Percentiles rank a stretch among this genome's conserved stretches.
These are phyloP conservation scores for Plagodis pulveraria DNA, from an alignment of 2,888 invertebrate genomes.

Conservation along the genomic window DNA sequence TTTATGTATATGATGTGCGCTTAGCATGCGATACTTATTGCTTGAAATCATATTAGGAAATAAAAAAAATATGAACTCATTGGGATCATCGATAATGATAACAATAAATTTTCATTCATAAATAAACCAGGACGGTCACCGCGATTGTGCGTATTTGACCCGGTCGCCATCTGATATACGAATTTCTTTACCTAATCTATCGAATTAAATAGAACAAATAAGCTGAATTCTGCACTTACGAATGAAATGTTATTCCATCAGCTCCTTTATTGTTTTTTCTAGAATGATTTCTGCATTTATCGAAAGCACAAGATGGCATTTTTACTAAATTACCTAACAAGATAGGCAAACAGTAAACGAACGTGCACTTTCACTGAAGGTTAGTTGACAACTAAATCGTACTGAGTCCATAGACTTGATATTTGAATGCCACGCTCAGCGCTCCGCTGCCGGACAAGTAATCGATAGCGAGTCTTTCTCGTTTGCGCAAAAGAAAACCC, in stretches of 20 bases:
- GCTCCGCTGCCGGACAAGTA: background rate
- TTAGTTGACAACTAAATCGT: background rate
- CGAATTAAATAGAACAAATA: background rate
- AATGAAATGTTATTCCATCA: slow-evolving; percentile 24
- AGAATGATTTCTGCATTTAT: slow-evolving; percentile 23
- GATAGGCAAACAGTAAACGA: background rate
- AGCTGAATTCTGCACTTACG: slow-evolving; percentile 8
- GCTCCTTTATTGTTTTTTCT: slow-evolving; percentile 15
- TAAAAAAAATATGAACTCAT: no score
- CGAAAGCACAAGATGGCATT: slow-evolving; percentile 31
- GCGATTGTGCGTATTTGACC: no score
- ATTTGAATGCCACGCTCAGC: background rate
- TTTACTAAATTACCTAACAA: background rate
- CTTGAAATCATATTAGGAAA: no score
- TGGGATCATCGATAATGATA: no score
- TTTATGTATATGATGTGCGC: no score
- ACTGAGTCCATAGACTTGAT: slow-evolving; percentile 1
- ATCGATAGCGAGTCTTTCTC: slow-evolving; percentile 1
- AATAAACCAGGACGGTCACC: no score
- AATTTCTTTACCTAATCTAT: no score
- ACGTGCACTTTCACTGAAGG: background rate
- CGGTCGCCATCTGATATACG: no score
- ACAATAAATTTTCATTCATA: no score
- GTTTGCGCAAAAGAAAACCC: background rate
- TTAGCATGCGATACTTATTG: no score